Evolutionary conservation across 35 echinoderm and acorn worm genomes (phyloP).

Genomic region (Holothuria glaberrima): DNA sequence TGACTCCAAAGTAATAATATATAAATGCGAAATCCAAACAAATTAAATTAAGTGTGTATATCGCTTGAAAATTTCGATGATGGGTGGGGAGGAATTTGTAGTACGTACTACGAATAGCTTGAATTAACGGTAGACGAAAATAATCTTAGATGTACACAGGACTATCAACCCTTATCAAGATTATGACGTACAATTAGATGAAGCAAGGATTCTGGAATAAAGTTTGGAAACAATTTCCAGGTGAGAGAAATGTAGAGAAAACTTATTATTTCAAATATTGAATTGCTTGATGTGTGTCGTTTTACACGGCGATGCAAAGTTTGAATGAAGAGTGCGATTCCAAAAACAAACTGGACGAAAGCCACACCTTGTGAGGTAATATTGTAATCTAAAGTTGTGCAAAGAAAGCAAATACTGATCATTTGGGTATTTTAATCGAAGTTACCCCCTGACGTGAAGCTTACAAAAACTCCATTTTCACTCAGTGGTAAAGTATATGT

Average conservation of each 20-base stretch:
- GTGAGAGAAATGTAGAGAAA: neutral
- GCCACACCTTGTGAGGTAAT: neutral
- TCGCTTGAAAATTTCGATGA: too few relatives aligned
- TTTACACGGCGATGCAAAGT: neutral
- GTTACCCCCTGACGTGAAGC: neutral
- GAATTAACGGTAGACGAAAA: neutral
- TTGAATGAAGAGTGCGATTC: neutral
- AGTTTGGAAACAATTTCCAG: neutral
- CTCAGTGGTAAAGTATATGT: neutral
- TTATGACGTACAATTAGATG: neutral
- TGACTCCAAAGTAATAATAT: too few relatives aligned
- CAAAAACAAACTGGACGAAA: neutral
- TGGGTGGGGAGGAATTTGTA: too few relatives aligned
- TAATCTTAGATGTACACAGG: neutral
- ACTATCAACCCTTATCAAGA: neutral
- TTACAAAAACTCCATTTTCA: constrained; percentile 10
- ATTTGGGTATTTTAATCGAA: neutral
- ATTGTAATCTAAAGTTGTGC: neutral
- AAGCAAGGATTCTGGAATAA: neutral
- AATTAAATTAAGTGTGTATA: too few relatives aligned
- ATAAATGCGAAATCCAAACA: too few relatives aligned
- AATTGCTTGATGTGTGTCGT: neutral
- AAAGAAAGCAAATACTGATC: neutral
- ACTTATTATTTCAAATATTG: neutral
- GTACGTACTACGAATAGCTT: too few relatives aligned